A percentile compares a stretch with the other conserved stretches of the same genome.
Evolutionary conservation across 2,888 invertebrate genomes (phyloP).

Genomic region (Bombyx huttoni): DNA sequence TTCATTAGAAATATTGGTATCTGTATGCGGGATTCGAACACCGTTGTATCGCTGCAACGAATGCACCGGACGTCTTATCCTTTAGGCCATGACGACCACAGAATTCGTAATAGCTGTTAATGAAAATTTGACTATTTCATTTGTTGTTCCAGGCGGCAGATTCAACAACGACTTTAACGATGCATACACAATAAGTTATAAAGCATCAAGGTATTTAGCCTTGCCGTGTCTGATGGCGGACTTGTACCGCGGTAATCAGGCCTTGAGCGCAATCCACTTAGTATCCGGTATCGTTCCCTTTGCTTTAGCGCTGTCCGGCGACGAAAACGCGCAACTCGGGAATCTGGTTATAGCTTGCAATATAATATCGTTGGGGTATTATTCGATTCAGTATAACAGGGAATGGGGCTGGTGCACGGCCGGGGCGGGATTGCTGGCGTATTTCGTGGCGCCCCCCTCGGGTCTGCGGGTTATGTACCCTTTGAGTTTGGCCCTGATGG

Average conservation of each 20-base stretch:
- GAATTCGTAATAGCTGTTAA: too few species aligned
- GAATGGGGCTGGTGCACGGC: slow-evolving; percentile 52
- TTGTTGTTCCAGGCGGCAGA: slow-evolving; percentile 28
- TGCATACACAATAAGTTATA: slow-evolving; percentile 31
- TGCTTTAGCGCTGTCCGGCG: slow-evolving; percentile 29
- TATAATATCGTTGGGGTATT: slow-evolving; percentile 34
- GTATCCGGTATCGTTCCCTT: slow-evolving; percentile 49
- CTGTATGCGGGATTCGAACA: too few species aligned
- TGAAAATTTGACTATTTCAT: too few species aligned
- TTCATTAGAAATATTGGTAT: too few species aligned
- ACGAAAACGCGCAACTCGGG: slow-evolving; percentile 34
- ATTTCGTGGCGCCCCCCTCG: slow-evolving; percentile 26
- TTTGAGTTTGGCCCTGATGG: slow-evolving; percentile 36
- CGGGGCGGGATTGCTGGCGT: slow-evolving; percentile 35
- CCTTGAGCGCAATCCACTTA: slow-evolving; percentile 30
- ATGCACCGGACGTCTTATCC: too few species aligned
- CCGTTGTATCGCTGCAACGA: too few species aligned
- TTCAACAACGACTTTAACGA: slow-evolving; percentile 34
- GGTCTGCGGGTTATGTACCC: slow-evolving; percentile 37
- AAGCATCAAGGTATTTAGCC: slow-evolving; percentile 40
- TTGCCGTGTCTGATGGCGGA: slow-evolving; percentile 53
- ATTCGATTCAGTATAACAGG: slow-evolving; percentile 24
- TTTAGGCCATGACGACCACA: too few species aligned
- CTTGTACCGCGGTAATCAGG: slow-evolving; percentile 25
- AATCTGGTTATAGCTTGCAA: slow-evolving; percentile 40